Percentiles rank a stretch among this genome's conserved stretches.
phyloP scores from a whole-genome alignment of 1,140 invertebrate species.

The Drosophila nebulosa region DNA sequence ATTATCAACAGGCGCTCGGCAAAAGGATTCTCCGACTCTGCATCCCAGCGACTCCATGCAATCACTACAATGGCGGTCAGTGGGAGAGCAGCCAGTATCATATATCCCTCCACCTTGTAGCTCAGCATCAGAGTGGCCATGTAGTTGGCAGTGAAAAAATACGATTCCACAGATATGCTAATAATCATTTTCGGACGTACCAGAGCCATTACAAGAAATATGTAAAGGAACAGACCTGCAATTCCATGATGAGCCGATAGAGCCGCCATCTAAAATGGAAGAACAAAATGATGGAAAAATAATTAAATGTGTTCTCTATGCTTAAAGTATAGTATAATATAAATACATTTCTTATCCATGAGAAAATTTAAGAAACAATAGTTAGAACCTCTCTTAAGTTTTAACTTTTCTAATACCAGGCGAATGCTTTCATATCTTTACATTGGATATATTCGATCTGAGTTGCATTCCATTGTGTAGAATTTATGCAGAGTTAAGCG shows the following conservation, averaged over 20 bases:
- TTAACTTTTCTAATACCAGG: too few species aligned
- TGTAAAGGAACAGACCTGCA: slow-evolving; percentile 14
- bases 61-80: slow-evolving; percentile 17
- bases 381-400: too few species aligned
- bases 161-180: slow-evolving; percentile 14
- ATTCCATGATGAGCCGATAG: background rate
- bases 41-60: slow-evolving; percentile 25
- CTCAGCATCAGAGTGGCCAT: slow-evolving; percentile 3
- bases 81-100: slow-evolving; percentile 21
- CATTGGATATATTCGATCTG: too few species aligned
- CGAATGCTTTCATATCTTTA: too few species aligned
- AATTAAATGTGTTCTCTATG: too few species aligned
- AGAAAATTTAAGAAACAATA: too few species aligned
- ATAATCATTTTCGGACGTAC: slow-evolving; percentile 36
- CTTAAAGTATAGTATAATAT: too few species aligned
- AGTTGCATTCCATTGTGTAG: too few species aligned
- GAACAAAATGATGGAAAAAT: too few species aligned
- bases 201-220: slow-evolving; percentile 16
- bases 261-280: background rate
- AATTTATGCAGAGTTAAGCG: too few species aligned
- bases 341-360: too few species aligned
- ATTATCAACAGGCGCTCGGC: background rate
- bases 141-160: slow-evolving; percentile 16
- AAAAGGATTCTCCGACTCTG: background rate
- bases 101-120: slow-evolving; percentile 14